Conservation (phyloP, 2,113 vertebrate genomes). For the Dicrurus megarhynchus region DNA sequence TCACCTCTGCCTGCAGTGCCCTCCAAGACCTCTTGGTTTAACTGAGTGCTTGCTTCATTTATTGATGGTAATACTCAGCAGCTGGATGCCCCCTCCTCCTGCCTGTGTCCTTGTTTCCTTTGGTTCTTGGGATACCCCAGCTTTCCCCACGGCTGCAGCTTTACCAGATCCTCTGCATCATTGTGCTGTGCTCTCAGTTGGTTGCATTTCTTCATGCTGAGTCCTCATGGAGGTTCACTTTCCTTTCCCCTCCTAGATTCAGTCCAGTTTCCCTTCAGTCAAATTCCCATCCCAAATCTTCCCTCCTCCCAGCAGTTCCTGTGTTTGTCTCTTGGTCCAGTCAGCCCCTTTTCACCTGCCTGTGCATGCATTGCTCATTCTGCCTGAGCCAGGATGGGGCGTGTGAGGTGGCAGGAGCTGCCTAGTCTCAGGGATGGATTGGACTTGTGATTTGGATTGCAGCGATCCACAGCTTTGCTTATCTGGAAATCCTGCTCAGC, state of each 20-base stretch:
- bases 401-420: background rate
- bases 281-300: background rate
- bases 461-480: background rate
- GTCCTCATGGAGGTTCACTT: background rate
- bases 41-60: background rate
- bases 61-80: background rate
- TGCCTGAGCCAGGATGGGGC: background rate
- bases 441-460: background rate
- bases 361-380: background rate
- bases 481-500: conserved; percentile 1
- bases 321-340: background rate
- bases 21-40: background rate
- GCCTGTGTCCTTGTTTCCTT: background rate
- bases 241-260: background rate
- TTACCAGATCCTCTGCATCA: background rate
- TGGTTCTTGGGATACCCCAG: background rate
- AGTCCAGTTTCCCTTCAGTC: background rate
- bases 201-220: background rate
- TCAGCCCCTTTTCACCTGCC: background rate
- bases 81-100: background rate
- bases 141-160: background rate
- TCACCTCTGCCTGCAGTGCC: background rate
- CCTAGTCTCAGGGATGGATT: background rate
- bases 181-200: background rate
- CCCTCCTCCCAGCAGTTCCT: background rate